Conservation (phyloP, 2,113 vertebrate genomes). For the Lepus europaeus region DNA sequence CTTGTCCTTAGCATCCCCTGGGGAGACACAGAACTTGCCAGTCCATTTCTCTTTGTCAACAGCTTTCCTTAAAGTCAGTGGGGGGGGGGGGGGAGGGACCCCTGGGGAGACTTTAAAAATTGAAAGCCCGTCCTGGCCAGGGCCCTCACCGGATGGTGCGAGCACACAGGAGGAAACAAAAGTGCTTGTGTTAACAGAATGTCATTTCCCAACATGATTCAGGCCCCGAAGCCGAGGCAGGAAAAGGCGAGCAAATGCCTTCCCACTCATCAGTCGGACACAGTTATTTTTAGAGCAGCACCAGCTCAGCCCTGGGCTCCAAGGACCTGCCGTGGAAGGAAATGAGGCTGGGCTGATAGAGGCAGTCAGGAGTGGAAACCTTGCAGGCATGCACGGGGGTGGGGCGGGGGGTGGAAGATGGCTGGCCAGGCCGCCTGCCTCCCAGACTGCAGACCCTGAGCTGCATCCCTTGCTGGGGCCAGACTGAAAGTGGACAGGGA, state of each 20-base stretch:
- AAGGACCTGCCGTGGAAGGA: slow-evolving; percentile 62
- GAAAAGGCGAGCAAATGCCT: slow-evolving; percentile 77
- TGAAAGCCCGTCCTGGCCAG: slow-evolving; percentile 57
- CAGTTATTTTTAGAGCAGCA: slow-evolving; percentile 80
- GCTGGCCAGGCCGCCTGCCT: not conserved
- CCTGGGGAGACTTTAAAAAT: slow-evolving; percentile 64
- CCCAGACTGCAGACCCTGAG: not conserved
- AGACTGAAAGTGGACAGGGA: not conserved
- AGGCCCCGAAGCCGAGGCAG: slow-evolving; percentile 71
- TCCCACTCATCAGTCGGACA: slow-evolving; percentile 77
- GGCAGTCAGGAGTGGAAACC: slow-evolving; percentile 10
- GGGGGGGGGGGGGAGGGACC: slow-evolving; percentile 31
- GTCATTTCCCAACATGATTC: slow-evolving; percentile 83
- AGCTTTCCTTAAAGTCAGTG: slow-evolving; percentile 40
- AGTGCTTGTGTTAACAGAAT: slow-evolving; percentile 84
- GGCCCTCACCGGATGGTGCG: slow-evolving; percentile 70
- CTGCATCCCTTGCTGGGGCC: not conserved
- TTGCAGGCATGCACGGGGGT: not conserved
- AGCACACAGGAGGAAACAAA: slow-evolving; percentile 77
- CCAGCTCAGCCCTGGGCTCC: slow-evolving; percentile 62
- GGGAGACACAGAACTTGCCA: not conserved
- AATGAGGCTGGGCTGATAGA: slow-evolving; percentile 43
- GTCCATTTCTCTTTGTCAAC: slow-evolving; percentile 5
- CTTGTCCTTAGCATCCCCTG: not conserved
- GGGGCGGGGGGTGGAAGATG: not conserved